Evolutionary conservation across 2,797 vertebrate genomes (phyloP), one percentile per base, ranked within the genome.

Genomic region (Enteromius trimaculatus): DNA sequence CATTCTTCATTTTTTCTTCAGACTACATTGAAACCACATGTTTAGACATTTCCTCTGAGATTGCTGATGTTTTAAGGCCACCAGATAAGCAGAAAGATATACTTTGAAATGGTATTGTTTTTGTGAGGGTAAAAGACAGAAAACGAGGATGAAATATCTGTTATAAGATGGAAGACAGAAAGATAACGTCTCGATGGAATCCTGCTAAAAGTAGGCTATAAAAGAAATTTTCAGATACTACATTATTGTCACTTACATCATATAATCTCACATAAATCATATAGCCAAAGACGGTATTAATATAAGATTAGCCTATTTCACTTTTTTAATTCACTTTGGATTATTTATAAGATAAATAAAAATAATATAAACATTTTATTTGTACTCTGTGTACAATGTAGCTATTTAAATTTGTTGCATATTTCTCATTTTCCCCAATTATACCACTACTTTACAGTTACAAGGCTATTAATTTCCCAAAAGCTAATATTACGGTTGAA

Each of bases 1-100:
- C 79, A 68, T 68, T 58, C 60, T 68, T 49, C 39, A 42, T 42
- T 42, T 42, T 69, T 62, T 77, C 51, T 37, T 60, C 37, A 84
- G 84, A 88, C 66, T 60, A 55, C 34, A 79, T 75, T 64, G 11
- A 74, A 84, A 79, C 83, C 69, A 72, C 55, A 79, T 80, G 44
- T 58, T 65, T 66, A 53, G 51, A 58, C 1, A 14, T 51, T 71
- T 23, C 39, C 23, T 44, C 1, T 3, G 31, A 31, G 17, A 51
- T 58, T 37, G 60, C 8, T 42, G 8, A 34, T 69, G 19, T 21
- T 58, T 53, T 60, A 29, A 68, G 34, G 62, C 29, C 10, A 55
- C 42, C 23, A 26, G 47, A 55, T 66, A 81, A 74, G 39, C 69
- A 37, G 8, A 66, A 66, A 55, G 55, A 81, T 51, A 55, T 77